Evolutionary conservation across 2,797 vertebrate genomes (phyloP).

Genomic region (Clarias laeviceps): DNA sequence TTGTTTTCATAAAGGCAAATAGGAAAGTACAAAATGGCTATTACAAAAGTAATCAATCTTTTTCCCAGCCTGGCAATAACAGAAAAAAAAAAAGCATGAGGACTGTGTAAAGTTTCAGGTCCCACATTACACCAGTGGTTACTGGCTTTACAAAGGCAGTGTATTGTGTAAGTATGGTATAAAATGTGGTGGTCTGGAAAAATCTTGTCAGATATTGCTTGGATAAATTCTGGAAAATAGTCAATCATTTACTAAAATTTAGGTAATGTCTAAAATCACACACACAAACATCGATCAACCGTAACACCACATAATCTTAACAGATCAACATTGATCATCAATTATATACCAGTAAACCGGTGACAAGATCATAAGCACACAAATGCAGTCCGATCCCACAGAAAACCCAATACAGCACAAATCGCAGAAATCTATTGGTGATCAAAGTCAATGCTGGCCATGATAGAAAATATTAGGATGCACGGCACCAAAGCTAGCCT

Average conservation of each 20-base stretch:
- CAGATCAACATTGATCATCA: too few relatives aligned
- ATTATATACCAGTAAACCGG: too few relatives aligned
- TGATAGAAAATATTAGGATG: too few relatives aligned
- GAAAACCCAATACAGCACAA: too few relatives aligned
- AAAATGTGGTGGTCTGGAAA: not conserved
- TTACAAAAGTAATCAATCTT: constrained; percentile 49
- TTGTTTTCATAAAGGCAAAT: constrained; percentile 50
- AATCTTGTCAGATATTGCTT: not conserved
- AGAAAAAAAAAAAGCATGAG: constrained; percentile 6
- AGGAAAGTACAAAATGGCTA: constrained; percentile 47
- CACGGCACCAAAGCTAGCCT: too few relatives aligned
- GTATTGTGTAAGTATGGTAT: not conserved
- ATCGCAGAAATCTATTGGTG: too few relatives aligned
- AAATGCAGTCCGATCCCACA: too few relatives aligned
- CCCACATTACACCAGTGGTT: not conserved
- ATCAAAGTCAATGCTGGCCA: too few relatives aligned
- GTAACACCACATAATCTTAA: too few relatives aligned
- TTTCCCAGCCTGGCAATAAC: constrained; percentile 15
- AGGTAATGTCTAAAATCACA: not conserved
- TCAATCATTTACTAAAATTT: not conserved
- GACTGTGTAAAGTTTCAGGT: not conserved
- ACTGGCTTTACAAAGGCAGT: not conserved
- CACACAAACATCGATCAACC: too few relatives aligned
- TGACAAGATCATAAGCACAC: too few relatives aligned
- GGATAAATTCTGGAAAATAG: not conserved